Conservation (phyloP, 2,113 vertebrate genomes). For the Pomatostomus ruficeps region DNA sequence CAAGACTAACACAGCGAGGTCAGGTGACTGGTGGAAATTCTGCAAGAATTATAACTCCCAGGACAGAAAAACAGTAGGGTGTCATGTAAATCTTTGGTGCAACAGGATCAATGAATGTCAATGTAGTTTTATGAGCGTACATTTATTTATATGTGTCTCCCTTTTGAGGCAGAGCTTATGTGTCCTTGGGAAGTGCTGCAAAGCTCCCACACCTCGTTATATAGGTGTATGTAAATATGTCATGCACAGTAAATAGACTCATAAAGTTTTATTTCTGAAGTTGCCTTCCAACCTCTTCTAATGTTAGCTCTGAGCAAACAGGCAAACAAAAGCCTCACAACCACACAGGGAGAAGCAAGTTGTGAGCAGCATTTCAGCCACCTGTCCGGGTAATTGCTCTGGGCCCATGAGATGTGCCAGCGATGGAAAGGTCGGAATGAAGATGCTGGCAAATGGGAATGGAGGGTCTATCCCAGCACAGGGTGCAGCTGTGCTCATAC, state of each 20-base stretch:
- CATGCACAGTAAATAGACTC: background rate
- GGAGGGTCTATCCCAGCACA: background rate
- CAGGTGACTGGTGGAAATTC: background rate
- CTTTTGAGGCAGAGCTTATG: background rate
- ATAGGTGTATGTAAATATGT: background rate
- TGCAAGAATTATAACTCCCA: background rate
- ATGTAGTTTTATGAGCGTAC: background rate
- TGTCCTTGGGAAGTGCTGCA: background rate
- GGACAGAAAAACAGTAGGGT: background rate
- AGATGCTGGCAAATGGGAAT: background rate
- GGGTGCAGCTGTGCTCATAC: background rate
- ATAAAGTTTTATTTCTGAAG: background rate
- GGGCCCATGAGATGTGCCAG: background rate
- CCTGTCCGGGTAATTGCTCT: slow-evolving; percentile 5
- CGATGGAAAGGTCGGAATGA: slow-evolving; percentile 39
- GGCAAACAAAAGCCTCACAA: background rate
- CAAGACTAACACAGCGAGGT: background rate
- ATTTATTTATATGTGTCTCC: background rate
- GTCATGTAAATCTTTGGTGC: background rate
- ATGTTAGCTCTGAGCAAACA: background rate
- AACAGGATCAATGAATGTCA: background rate
- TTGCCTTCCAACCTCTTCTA: background rate
- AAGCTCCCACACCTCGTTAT: background rate
- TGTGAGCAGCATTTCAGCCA: background rate
- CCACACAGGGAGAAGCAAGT: background rate